Evolutionary conservation across 2,888 invertebrate species (phyloP).

Genomic region (Pherbina coryleti): DNA sequence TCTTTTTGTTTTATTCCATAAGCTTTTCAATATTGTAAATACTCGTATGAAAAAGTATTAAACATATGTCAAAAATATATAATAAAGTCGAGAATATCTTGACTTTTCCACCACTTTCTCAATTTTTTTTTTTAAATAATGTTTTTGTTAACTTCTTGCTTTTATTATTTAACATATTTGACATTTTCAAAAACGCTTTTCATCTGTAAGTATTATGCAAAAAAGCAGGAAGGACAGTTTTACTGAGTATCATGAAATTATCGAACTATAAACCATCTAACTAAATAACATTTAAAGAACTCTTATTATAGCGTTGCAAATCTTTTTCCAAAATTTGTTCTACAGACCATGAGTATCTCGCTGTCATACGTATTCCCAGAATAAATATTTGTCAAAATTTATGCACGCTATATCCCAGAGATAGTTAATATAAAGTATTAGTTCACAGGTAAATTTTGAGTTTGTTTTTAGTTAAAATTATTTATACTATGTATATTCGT

Average conservation of each 20-base stretch:
- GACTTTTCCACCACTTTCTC: neutral
- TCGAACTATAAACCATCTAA: too few relatives aligned
- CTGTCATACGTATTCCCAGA: constrained; percentile 26
- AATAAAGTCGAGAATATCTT: neutral
- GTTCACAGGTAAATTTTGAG: constrained; percentile 16
- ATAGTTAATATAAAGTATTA: neutral
- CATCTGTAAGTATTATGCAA: too few relatives aligned
- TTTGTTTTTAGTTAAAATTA: neutral
- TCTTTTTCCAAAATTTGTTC: constrained; percentile 5
- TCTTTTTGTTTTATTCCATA: neutral
- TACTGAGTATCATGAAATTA: too few relatives aligned
- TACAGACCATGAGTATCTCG: constrained; percentile 17
- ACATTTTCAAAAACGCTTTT: too few relatives aligned
- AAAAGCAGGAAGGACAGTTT: too few relatives aligned
- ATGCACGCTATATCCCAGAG: constrained; percentile 13
- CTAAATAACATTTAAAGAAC: too few relatives aligned
- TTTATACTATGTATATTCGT: neutral
- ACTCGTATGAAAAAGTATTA: too few relatives aligned
- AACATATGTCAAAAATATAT: too few relatives aligned
- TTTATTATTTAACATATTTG: too few relatives aligned
- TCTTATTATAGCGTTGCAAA: neutral
- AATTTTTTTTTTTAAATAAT: neutral
- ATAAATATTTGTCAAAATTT: constrained; percentile 24
- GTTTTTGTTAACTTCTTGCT: neutral
- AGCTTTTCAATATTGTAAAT: neutral